phyloP scores from a whole-genome alignment of 2,888 invertebrate genomes.

The Drosophila meridiana region DNA sequence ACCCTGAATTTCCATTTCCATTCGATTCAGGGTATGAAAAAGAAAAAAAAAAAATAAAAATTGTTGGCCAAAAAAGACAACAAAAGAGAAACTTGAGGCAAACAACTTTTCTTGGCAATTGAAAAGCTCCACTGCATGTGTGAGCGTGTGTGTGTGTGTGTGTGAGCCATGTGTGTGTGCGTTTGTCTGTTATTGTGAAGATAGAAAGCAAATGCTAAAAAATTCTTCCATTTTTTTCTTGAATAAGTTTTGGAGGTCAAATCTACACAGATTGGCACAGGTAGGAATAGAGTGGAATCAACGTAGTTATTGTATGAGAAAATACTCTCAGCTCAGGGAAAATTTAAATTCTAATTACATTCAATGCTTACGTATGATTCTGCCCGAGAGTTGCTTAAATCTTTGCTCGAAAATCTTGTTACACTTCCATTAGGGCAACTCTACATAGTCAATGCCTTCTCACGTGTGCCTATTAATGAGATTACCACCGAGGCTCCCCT shows the following conservation, averaged over 20 bases:
- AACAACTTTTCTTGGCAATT: conserved; percentile 75
- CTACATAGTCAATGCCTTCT: conserved; percentile 8
- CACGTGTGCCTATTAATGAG: conserved; percentile 45
- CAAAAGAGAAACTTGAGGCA: conserved; percentile 61
- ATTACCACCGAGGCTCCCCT: conserved; percentile 24
- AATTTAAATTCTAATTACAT: conserved; percentile 1
- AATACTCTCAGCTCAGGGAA: not conserved
- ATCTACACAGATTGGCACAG: conserved; percentile 15
- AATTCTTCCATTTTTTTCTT: conserved; percentile 42
- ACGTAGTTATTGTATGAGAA: not conserved
- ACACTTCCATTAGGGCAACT: conserved; percentile 3
- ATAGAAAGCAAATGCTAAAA: conserved; percentile 52
- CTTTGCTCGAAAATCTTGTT: conserved; percentile 1
- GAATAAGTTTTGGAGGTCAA: conserved; percentile 43
- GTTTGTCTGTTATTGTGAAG: conserved; percentile 39
- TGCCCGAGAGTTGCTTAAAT: conserved; percentile 2
- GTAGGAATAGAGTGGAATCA: conserved; percentile 1
- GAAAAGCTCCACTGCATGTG: conserved; percentile 55
- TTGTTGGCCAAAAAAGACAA: conserved; percentile 60
- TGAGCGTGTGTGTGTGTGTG: conserved; percentile 1
- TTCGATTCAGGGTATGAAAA: not conserved
- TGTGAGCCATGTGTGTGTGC: not conserved
- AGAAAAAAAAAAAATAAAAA: conserved; percentile 14
- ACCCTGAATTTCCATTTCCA: not conserved
- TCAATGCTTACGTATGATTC: not conserved